Evolutionary conservation across 2,888 invertebrate species (phyloP).

Genomic region (Julus scanicus): DNA sequence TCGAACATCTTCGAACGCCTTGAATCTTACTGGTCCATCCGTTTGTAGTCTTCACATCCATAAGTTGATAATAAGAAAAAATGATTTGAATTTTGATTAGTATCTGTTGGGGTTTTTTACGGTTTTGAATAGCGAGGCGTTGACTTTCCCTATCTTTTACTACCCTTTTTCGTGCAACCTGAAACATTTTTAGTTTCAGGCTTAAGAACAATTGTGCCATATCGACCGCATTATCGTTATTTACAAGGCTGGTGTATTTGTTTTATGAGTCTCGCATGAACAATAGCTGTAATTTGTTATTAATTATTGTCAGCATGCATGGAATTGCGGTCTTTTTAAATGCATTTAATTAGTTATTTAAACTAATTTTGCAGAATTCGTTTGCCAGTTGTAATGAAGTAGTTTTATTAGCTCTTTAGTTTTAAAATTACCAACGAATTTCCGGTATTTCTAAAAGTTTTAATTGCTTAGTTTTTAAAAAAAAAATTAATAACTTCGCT

Average conservation of each 20-base stretch:
- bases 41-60: conserved; percentile 30
- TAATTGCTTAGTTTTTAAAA: background rate
- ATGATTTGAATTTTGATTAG: conserved; percentile 50
- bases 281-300: background rate
- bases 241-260: conserved; percentile 34
- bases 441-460: background rate
- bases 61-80: conserved; percentile 37
- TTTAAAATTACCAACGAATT: background rate
- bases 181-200: background rate
- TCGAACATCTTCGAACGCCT: conserved; percentile 53
- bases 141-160: background rate
- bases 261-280: conserved; percentile 4
- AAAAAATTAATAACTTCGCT: too few species aligned
- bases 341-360: background rate
- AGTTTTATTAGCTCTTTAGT: background rate
- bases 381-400: background rate
- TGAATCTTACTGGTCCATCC: conserved; percentile 52
- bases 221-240: conserved; percentile 24
- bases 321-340: background rate
- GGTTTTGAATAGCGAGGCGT: conserved; percentile 31
- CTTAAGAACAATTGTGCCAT: conserved; percentile 16
- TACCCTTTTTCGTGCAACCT: conserved; percentile 28
- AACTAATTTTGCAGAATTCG: background rate
- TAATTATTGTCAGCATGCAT: conserved; percentile 1
- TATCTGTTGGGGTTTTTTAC: conserved; percentile 41